Percentiles rank a stretch among this genome's conserved stretches.
These are phyloP conservation scores for Echinarachnius parma DNA, from an alignment of 53 echinoderm and acorn worm genomes.

Conservation along the genomic window DNA sequence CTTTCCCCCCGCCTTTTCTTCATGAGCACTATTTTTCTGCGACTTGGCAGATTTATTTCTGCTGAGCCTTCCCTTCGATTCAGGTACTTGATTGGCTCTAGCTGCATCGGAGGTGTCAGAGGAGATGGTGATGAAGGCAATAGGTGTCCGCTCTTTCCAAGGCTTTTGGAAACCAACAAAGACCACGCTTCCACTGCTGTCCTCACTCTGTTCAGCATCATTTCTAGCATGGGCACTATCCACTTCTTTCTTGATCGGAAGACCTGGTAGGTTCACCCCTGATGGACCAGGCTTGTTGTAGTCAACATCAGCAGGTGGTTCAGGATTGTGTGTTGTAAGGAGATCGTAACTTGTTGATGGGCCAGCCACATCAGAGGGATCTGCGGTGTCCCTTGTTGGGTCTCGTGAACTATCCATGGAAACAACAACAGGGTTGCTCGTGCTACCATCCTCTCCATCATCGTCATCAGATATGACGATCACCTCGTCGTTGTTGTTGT, in stretches of 20 bases:
- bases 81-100: background rate
- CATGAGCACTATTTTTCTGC: background rate
- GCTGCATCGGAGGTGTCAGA: background rate
- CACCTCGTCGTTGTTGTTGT: slow-evolving; percentile 69
- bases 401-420: background rate
- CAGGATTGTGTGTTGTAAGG: slow-evolving; percentile 74
- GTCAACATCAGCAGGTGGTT: slow-evolving; percentile 54
- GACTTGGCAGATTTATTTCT: background rate
- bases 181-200: slow-evolving; percentile 66
- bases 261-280: background rate
- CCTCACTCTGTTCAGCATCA: slow-evolving; percentile 23
- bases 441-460: slow-evolving; percentile 7
- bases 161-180: slow-evolving; percentile 72
- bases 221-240: background rate
- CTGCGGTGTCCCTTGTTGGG: background rate
- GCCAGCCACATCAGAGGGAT: slow-evolving; percentile 9
- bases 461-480: slow-evolving; percentile 62
- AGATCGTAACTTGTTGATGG: slow-evolving; percentile 49
- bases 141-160: slow-evolving; percentile 43
- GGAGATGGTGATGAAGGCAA: slow-evolving; percentile 41
- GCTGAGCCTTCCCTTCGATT: slow-evolving; percentile 8
- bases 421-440: background rate
- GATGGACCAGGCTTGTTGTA: slow-evolving; percentile 36
- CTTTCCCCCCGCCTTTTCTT: slow-evolving; percentile 52
- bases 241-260: slow-evolving; percentile 37